Evolutionary conservation across 1,140 invertebrate genomes (phyloP), one percentile per base, ranked within the genome.

Genomic region (Drosophila tropicalis): DNA sequence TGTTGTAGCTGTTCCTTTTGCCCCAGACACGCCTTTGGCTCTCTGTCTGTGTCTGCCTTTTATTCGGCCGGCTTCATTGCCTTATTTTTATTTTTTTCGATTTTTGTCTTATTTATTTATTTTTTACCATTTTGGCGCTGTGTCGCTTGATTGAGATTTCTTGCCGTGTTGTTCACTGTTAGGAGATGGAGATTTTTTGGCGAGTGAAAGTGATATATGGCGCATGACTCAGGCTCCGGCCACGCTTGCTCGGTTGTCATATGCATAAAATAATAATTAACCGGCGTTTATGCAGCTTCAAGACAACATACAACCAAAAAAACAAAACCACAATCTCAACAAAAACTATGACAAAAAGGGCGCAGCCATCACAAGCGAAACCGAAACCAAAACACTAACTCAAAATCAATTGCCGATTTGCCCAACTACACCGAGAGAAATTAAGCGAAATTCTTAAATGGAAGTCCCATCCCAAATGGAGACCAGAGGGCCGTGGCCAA

Each of bases 251-350:
- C 51, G 58, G 44, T 34, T 64, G 84, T 86, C 82, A 87, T 86
- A 76, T 86, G 83, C 83, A 86, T 86, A 86, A 86, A 87, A 87
- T 71, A 87, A 82, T 76, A 86, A 86, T 86, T 86, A 86, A 86
- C 75, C 83, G 67, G 68, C 72, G 79, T 85, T 85, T 85, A 87
- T 87, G 79, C 72, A 54, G 47, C 69, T 58, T 12, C 57, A 74
- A 83, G 76, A 62, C 64, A 75, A 47, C 44, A 19, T 17, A 47
- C 15, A 15, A 19, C 10, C 1, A 17, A 19, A 17, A 47, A 19
- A 7, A 47, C 7, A 47, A 47, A 44, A 17, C 41, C 17, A 51
- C 17, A 22, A 51, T 6, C 17, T 9, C 2, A 47, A 47, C 7
- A 47, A 47, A 81, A 78, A 70, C 81, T 47, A 64, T 76, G 72